phyloP scores from a whole-genome alignment of 2,888 invertebrate species.

The Serrognathus titanus region DNA sequence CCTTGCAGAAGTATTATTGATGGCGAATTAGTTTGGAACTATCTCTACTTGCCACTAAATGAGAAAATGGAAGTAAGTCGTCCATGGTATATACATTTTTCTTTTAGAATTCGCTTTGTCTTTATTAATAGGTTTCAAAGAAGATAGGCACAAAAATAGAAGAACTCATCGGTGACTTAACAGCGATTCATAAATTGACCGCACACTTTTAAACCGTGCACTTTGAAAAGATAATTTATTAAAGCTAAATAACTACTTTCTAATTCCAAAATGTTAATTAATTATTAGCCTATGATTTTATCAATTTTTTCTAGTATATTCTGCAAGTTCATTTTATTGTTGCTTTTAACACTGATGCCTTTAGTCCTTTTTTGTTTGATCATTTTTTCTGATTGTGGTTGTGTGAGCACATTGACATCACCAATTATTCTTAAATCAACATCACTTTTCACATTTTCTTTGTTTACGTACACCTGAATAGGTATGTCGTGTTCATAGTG shows the following conservation, averaged over 20 bases:
- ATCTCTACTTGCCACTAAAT: conserved; percentile 69
- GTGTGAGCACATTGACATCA: not conserved
- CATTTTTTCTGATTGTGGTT: not conserved
- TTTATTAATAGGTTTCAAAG: conserved; percentile 68
- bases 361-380: not conserved
- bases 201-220: conserved; percentile 87
- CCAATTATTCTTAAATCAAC: conserved; percentile 4
- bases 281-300: conserved; percentile 19
- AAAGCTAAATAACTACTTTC: too few relatives aligned
- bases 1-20: conserved; percentile 88
- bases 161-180: conserved; percentile 85
- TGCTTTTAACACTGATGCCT: conserved; percentile 3
- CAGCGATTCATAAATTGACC: conserved; percentile 85
- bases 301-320: conserved; percentile 26
- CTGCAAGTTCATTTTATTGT: conserved; percentile 19
- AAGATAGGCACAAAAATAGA: conserved; percentile 94
- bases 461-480: conserved; percentile 36
- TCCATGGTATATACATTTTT: conserved; percentile 1
- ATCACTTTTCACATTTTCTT: conserved; percentile 17
- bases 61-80: conserved; percentile 73
- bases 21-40: conserved; percentile 89
- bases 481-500: conserved; percentile 46
- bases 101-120: conserved; percentile 26
- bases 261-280: too few relatives aligned
- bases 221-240: too few relatives aligned